These are phyloP conservation scores for Stenichneumon culpator DNA, from an alignment of 2,888 invertebrate species.

Conservation along the genomic window DNA sequence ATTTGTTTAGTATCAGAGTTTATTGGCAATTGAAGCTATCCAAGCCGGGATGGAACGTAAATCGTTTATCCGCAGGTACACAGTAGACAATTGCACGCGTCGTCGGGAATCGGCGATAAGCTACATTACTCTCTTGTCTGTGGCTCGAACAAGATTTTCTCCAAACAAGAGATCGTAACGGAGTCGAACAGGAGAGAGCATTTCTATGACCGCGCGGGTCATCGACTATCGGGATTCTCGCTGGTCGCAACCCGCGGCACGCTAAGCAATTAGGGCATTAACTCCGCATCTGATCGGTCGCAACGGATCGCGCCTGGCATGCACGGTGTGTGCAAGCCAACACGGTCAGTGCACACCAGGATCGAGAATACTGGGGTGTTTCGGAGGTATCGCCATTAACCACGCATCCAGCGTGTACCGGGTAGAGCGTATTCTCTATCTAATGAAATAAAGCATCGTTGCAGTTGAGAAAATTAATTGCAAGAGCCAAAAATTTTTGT, in stretches of 20 bases:
- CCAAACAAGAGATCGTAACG: background rate
- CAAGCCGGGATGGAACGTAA: slow-evolving; percentile 36
- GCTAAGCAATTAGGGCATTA: slow-evolving; percentile 64
- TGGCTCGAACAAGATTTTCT: slow-evolving; percentile 10
- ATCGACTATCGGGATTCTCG: slow-evolving; percentile 60
- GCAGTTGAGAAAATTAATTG: background rate
- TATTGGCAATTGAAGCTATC: slow-evolving; percentile 62
- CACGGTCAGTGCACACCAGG: slow-evolving; percentile 29
- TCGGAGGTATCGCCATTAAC: slow-evolving; percentile 65
- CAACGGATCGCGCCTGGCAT: slow-evolving; percentile 6
- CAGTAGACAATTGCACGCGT: background rate
- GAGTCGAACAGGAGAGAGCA: slow-evolving; percentile 17
- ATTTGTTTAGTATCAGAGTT: slow-evolving; percentile 67
- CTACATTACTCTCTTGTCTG: background rate
- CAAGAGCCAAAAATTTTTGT: slow-evolving; percentile 30
- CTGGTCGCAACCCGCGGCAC: slow-evolving; percentile 44
- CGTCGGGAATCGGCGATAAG: slow-evolving; percentile 1
- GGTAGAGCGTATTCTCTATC: slow-evolving; percentile 8
- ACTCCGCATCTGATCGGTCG: slow-evolving; percentile 45
- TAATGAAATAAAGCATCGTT: background rate
- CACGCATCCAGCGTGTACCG: slow-evolving; percentile 51
- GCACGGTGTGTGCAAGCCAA: slow-evolving; percentile 21
- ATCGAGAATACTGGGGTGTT: slow-evolving; percentile 62
- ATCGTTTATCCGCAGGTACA: slow-evolving; percentile 48
- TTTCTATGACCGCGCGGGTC: slow-evolving; percentile 57